Evolutionary conservation across 1,140 invertebrate species (phyloP), one percentile per base, ranked within the genome.

Genomic region (Pseudomyrmex flavicornis): DNA sequence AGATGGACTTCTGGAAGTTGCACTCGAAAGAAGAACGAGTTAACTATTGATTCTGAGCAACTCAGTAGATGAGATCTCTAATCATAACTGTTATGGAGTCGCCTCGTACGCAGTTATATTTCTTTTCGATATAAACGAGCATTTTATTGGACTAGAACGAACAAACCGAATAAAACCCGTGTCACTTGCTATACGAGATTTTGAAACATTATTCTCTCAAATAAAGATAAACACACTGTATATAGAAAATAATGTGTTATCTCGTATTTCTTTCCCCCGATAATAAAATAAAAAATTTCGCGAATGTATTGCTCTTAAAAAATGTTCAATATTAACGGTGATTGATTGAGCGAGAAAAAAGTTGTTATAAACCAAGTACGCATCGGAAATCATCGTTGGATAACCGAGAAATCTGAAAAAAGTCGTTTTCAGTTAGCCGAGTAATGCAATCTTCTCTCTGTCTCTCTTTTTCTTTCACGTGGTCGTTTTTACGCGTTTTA

Each of bases 31-130:
- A 80, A 84, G 79, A 77, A 86, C 76, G 75, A 86, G 61, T 86
- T 84, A 86, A 86, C 84, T 88, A 88, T 85, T 73, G 80, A 86
- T 88, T 85, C 75, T 85, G 65, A 77, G 63, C 69, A 69, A 73
- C 59, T 54, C 35, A 46, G 17, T 7, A 58, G 15, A 35, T 59
- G 22, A 58, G 15, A 65, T 20, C 65, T 83, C 65, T 54, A 35
- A 66, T 76, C 75, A 76, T 61, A 68, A 76, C 74, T 85, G 63
- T 82, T 80, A 72, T 50, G 52, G 66, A 70, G 44, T 80, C 54
- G 12, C 2, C 15, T 59, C 35, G 35, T 35, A 26, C 44, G 48
- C 75, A 10, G 52, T 56, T 44, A 75, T 85, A 76, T 83, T 65
- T 72, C 76, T 56, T 63, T 80, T 26, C 35, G 35, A 35, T 35